Evolutionary conservation across 2,888 invertebrate genomes (phyloP).

Genomic region (Andrena fulva): DNA sequence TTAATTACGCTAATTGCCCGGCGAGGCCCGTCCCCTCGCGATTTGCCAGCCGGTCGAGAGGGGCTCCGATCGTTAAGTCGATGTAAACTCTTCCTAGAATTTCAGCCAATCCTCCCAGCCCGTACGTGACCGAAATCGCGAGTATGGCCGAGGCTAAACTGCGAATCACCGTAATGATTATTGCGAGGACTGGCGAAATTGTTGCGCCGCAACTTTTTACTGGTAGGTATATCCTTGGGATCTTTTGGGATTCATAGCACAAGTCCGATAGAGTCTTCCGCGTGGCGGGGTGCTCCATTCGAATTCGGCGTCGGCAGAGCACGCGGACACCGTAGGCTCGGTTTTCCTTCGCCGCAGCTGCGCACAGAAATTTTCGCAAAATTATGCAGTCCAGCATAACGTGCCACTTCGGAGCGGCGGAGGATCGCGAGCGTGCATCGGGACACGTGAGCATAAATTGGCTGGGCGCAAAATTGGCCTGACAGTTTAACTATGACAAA

Average conservation of each 20-base stretch:
- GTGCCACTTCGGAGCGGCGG: slow-evolving; percentile 52
- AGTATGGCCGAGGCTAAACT: slow-evolving; percentile 17
- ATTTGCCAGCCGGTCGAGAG: slow-evolving; percentile 42
- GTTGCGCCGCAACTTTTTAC: not conserved
- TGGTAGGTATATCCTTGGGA: not conserved
- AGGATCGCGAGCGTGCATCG: slow-evolving; percentile 60
- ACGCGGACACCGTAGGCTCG: not conserved
- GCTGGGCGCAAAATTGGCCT: slow-evolving; percentile 79
- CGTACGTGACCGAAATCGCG: slow-evolving; percentile 48
- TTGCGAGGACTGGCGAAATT: not conserved
- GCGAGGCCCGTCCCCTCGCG: slow-evolving; percentile 58
- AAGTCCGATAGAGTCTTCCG: too few species aligned
- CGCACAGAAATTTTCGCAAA: slow-evolving; percentile 55
- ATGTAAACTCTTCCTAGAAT: slow-evolving; percentile 43
- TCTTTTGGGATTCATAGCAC: too few species aligned
- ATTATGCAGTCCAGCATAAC: slow-evolving; percentile 70
- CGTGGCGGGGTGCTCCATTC: not conserved
- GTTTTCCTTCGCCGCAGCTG: slow-evolving; percentile 29
- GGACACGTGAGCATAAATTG: slow-evolving; percentile 75
- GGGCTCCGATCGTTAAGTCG: slow-evolving; percentile 58
- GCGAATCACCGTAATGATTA: slow-evolving; percentile 34
- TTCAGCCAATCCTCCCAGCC: slow-evolving; percentile 42
- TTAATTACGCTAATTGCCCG: slow-evolving; percentile 82
- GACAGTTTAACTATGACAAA: slow-evolving; percentile 85
- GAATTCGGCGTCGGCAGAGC: not conserved